Percentiles rank a stretch among this genome's conserved stretches.
Evolutionary conservation across 53 echinoderm and acorn worm genomes (phyloP).

Genomic region (Paelopatides confundens): DNA sequence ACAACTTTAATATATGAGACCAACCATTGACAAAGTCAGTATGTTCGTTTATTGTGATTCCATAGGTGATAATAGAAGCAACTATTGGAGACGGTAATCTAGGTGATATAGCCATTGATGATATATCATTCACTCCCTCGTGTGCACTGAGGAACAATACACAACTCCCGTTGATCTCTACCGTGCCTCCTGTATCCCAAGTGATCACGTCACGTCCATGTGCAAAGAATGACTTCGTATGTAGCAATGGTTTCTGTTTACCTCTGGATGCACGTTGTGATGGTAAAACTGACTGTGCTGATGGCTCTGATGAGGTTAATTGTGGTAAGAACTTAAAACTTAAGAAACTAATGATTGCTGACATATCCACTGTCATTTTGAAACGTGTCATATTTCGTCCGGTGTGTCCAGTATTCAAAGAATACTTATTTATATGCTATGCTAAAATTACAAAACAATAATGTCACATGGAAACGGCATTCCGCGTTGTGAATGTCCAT

Average conservation of each 20-base stretch:
- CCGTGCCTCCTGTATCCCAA: neutral
- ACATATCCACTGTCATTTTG: no score
- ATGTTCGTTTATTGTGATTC: no score
- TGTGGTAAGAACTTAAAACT: no score
- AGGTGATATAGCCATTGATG: conserved; percentile 55
- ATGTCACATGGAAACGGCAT: no score
- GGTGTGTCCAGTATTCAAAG: no score
- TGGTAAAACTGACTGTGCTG: neutral
- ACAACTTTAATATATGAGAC: no score
- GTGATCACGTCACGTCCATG: conserved; percentile 23
- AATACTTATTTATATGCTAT: no score
- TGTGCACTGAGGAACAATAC: neutral
- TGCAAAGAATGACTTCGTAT: neutral
- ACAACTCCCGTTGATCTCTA: conserved; percentile 10
- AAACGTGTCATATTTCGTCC: no score
- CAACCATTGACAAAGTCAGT: no score
- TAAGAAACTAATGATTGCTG: no score
- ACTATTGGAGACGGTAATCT: conserved; percentile 42
- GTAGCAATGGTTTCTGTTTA: conserved; percentile 34
- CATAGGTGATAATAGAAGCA: conserved; percentile 54
- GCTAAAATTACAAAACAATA: no score
- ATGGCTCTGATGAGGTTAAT: conserved; percentile 26
- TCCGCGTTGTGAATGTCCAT: no score
- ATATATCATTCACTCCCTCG: conserved; percentile 29
- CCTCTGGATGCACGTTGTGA: conserved; percentile 5